Evolutionary conservation across 1,140 invertebrate species (phyloP).

Genomic region (Drosophila trapezifrons): DNA sequence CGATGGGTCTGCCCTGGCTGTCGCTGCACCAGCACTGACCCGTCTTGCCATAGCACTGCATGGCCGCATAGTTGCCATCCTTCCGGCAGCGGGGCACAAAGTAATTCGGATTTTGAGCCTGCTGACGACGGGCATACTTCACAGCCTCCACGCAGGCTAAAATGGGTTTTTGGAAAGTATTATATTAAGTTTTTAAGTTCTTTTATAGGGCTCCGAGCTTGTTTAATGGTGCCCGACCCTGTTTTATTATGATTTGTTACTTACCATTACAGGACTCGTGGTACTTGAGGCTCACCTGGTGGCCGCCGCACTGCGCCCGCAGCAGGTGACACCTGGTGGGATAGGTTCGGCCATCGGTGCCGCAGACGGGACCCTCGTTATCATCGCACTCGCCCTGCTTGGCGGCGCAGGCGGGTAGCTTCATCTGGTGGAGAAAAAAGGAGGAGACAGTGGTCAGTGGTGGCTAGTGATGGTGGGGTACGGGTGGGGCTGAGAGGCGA

Average conservation of each 20-base stretch:
- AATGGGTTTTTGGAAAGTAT: not conserved
- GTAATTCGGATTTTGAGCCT: conserved; percentile 83
- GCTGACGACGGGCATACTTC: conserved; percentile 72
- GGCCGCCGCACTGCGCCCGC: conserved; percentile 89
- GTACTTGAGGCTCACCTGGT: conserved; percentile 88
- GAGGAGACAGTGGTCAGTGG: conserved; percentile 28
- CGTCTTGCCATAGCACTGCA: conserved; percentile 92
- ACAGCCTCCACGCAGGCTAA: conserved; percentile 75
- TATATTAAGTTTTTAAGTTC: not conserved
- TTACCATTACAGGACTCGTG: conserved; percentile 89
- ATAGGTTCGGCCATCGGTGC: conserved; percentile 92
- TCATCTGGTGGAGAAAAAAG: conserved; percentile 28
- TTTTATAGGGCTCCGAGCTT: not conserved
- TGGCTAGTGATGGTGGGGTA: too few species aligned
- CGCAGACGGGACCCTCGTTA: conserved; percentile 88
- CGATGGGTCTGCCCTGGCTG: conserved; percentile 90
- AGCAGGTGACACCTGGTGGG: conserved; percentile 90
- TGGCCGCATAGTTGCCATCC: conserved; percentile 92
- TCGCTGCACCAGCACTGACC: conserved; percentile 91
- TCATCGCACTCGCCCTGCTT: conserved; percentile 82
- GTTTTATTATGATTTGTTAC: not conserved
- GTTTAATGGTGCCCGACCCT: too few species aligned
- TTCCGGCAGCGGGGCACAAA: conserved; percentile 89
- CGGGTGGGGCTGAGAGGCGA: conserved; percentile 30
- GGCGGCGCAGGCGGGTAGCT: conserved; percentile 81